A percentile compares a stretch with the other conserved stretches of the same genome.
Conservation (phyloP, 2,797 vertebrate species). For the Hypotaenidia okinawae region DNA sequence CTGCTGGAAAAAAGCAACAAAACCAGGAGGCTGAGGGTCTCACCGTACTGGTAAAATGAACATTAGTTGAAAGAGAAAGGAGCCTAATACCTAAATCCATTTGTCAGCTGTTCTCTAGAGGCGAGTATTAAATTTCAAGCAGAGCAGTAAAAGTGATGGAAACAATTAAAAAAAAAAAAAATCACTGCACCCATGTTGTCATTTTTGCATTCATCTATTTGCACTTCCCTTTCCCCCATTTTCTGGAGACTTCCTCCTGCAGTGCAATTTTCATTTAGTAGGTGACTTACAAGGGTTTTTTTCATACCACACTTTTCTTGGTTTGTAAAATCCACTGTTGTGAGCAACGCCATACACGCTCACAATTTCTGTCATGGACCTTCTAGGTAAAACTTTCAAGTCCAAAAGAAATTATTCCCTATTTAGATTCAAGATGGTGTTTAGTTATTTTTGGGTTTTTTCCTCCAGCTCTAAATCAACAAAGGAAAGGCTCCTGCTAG, state of each 20-base stretch:
- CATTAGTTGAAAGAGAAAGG: neutral
- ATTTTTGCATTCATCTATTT: neutral
- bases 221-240: neutral
- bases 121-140: neutral
- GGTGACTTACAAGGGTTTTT: neutral
- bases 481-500: slow-evolving; percentile 22
- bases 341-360: neutral
- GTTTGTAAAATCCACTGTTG: neutral
- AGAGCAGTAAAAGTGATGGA: neutral
- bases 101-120: neutral
- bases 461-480: neutral
- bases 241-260: neutral
- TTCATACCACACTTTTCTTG: neutral
- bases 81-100: neutral
- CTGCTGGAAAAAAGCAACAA: neutral
- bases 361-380: neutral
- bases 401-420: neutral
- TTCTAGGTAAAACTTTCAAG: neutral
- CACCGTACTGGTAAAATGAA: neutral
- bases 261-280: neutral
- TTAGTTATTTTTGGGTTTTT: neutral
- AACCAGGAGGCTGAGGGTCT: neutral
- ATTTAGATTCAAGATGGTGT: neutral
- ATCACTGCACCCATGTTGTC: neutral
- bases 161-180: neutral